A percentile compares a stretch with the other conserved stretches of the same genome.
These are phyloP conservation scores for Hylaeus anthracinus DNA, from an alignment of 1,140 invertebrate species.

Conservation along the genomic window DNA sequence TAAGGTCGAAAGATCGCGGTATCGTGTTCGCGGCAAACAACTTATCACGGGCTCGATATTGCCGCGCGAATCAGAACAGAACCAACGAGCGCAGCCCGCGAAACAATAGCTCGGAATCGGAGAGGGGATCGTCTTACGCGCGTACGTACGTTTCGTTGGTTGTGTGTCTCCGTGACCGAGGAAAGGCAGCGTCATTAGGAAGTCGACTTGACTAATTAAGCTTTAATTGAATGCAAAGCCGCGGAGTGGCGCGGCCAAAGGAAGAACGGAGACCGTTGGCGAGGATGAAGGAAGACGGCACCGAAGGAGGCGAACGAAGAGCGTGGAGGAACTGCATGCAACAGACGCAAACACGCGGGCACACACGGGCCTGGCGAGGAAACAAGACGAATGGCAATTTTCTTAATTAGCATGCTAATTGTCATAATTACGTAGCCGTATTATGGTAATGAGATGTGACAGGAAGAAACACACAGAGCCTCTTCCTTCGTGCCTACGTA, in stretches of 20 bases:
- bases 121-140: not conserved
- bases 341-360: not conserved
- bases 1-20: not conserved
- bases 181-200: constrained; percentile 47
- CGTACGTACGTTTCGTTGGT: constrained; percentile 1
- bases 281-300: not conserved
- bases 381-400: constrained; percentile 67
- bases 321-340: not conserved
- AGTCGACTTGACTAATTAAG: constrained; percentile 74
- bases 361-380: not conserved
- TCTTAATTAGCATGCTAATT: constrained; percentile 77
- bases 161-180: constrained; percentile 24
- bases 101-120: constrained; percentile 13
- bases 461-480: constrained; percentile 64
- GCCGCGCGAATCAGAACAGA: not conserved
- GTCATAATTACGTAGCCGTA: constrained; percentile 67
- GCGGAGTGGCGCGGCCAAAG: constrained; percentile 34
- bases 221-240: constrained; percentile 75
- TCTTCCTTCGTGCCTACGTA: not conserved
- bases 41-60: not conserved
- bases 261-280: not conserved
- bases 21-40: not conserved
- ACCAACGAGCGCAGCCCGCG: not conserved
- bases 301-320: not conserved
- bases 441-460: constrained; percentile 77